Evolutionary conservation across 2,797 vertebrate species (phyloP), one percentile per base, ranked within the genome.

Genomic region (Hemitrygon akajei): DNA sequence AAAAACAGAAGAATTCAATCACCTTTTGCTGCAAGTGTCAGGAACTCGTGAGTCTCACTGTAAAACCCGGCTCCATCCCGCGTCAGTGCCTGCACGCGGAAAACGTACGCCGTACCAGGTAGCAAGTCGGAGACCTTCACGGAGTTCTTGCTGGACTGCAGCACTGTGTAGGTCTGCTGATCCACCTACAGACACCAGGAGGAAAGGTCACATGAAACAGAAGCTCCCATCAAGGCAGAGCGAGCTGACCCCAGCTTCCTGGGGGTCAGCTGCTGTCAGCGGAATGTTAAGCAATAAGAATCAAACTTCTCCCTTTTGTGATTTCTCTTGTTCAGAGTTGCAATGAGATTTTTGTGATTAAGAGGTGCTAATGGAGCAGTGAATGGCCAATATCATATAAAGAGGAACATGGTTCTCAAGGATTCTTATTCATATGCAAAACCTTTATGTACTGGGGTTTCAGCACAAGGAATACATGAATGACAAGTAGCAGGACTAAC

Each of bases 91-190:
- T 99, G 98, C 93, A 99, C 97, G 20, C 97, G 97, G 95, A 99
- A 98, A 95, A 98, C 94, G 80, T 99, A 99, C 71, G 95, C 93
- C 0, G 98, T 99, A 94, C 96, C 97, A 0, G 98, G 98, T 4
- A 95, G 95, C 94, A 99, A 96, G 95, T 98, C 97, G 0, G 94
- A 95, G 93, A 99, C 97, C 93, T 97, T 97, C 94, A 98, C 98
- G 0, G 96, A 97, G 95, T 96, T 97, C 94, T 97, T 98, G 86
- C 99, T 98, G 0, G 98, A 97, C 94, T 98, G 97, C 94, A 98
- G 96, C 93, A 99, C 99, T 0, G 97, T 99, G 96, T 98, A 99
- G 94, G 97, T 98, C 96, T 98, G 98, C 94, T 98, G 96, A 0
- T 98, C 98, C 0, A 96, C 95, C 93, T 97, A 96, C 91, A 0